A percentile compares a stretch with the other conserved stretches of the same genome.
phyloP scores from a whole-genome alignment of 2,113 vertebrate species.

The Cygnus buccinator region DNA sequence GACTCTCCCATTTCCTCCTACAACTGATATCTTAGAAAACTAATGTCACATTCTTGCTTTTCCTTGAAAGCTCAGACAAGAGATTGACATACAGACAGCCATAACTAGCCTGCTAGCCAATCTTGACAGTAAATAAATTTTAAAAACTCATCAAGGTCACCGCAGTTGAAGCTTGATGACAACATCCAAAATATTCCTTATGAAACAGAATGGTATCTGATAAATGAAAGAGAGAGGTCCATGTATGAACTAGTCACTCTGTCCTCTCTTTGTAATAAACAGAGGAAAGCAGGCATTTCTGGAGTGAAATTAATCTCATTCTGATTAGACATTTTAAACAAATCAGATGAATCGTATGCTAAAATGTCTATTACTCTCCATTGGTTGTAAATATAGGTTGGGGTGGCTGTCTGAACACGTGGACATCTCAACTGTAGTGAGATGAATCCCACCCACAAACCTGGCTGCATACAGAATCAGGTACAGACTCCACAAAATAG shows the following conservation, averaged over 20 bases:
- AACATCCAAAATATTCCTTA: background rate
- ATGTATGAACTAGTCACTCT: background rate
- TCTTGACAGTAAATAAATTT: background rate
- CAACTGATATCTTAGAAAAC: background rate
- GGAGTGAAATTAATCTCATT: background rate
- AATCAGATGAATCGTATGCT: background rate
- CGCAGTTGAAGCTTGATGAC: background rate
- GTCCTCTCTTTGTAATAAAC: background rate
- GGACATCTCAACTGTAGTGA: background rate
- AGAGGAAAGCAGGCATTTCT: background rate
- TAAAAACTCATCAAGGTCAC: background rate
- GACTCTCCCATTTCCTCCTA: background rate
- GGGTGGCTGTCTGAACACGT: background rate
- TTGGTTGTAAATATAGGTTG: background rate
- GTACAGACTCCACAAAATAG: background rate
- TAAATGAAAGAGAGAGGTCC: background rate
- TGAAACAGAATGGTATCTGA: background rate
- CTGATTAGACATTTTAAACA: background rate
- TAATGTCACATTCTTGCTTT: background rate
- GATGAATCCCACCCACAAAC: background rate
- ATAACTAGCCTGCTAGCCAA: background rate
- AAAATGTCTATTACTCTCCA: background rate
- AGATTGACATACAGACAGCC: background rate
- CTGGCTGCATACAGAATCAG: background rate
- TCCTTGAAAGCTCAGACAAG: conserved; percentile 38